Evolutionary conservation across 2,797 vertebrate genomes (phyloP).

Genomic region (Sus cebifrons): DNA sequence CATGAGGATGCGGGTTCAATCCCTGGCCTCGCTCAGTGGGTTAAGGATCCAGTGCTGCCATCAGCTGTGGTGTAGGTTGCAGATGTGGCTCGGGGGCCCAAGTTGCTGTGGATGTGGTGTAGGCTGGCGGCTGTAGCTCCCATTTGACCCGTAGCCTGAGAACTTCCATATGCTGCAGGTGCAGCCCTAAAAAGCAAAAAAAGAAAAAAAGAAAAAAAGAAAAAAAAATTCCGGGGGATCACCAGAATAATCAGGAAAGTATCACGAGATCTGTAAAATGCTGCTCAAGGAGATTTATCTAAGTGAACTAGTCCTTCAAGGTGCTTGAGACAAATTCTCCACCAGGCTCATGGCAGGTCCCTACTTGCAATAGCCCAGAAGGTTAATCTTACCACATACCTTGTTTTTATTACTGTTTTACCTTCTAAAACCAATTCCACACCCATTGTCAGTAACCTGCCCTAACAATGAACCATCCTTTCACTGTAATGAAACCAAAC

Average conservation of each 20-base stretch:
- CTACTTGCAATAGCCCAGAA: constrained; percentile 31
- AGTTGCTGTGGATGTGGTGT: too few relatives aligned
- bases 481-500: constrained; percentile 18
- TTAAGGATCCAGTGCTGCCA: too few relatives aligned
- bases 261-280: neutral
- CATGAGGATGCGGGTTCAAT: too few relatives aligned
- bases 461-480: constrained; percentile 46
- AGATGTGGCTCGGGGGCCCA: too few relatives aligned
- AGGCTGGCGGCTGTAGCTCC: too few relatives aligned
- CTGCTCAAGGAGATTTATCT: neutral
- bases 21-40: too few relatives aligned
- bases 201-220: too few relatives aligned
- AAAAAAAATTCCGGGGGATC: neutral
- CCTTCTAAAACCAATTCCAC: constrained; percentile 58
- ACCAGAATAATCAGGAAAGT: constrained; percentile 21
- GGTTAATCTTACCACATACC: constrained; percentile 38
- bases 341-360: neutral
- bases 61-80: too few relatives aligned
- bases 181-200: too few relatives aligned
- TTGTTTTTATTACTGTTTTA: constrained; percentile 5
- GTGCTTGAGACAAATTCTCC: neutral
- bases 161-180: too few relatives aligned
- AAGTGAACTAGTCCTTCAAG: neutral
- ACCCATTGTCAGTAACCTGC: constrained; percentile 62
- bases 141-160: too few relatives aligned